Evolutionary conservation across 2,797 vertebrate species (phyloP).

Genomic region (Argentina silus): DNA sequence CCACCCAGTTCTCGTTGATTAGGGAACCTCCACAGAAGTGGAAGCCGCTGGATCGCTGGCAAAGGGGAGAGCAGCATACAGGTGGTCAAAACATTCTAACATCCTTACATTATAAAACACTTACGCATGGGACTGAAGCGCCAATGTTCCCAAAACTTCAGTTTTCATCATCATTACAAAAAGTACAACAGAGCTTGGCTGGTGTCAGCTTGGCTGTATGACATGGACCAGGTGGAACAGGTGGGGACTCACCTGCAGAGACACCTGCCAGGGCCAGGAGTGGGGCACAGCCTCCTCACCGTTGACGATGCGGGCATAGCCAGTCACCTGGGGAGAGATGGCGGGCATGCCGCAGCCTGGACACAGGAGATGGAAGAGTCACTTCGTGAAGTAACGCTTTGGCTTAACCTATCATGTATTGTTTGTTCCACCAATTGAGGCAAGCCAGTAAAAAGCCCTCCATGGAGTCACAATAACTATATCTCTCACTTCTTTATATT

Average conservation of each 20-base stretch:
- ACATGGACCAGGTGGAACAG: too few species aligned
- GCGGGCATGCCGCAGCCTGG: conserved; percentile 79
- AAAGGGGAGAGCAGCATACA: background rate
- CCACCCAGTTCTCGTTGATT: conserved; percentile 81
- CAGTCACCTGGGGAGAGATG: conserved; percentile 71
- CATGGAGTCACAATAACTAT: too few species aligned
- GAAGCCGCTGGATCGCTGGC: conserved; percentile 76
- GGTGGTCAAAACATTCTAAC: too few species aligned
- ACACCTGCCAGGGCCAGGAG: conserved; percentile 89
- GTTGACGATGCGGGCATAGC: conserved; percentile 82
- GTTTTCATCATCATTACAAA: too few species aligned
- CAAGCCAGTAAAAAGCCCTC: background rate
- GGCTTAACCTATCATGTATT: background rate
- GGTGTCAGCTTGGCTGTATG: too few species aligned
- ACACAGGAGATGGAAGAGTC: too few species aligned
- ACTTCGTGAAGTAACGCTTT: too few species aligned
- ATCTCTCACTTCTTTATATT: too few species aligned
- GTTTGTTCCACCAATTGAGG: background rate
- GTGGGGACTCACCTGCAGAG: conserved; percentile 76
- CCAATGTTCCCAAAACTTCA: too few species aligned
- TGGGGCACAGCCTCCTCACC: conserved; percentile 82
- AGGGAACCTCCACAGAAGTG: conserved; percentile 86
- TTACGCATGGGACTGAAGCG: too few species aligned
- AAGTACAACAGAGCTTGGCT: too few species aligned
- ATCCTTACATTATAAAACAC: too few species aligned